Base-by-base conservation (phyloP, 1,140 invertebrate species). In the Pogonognathellus flavescens region DNA sequence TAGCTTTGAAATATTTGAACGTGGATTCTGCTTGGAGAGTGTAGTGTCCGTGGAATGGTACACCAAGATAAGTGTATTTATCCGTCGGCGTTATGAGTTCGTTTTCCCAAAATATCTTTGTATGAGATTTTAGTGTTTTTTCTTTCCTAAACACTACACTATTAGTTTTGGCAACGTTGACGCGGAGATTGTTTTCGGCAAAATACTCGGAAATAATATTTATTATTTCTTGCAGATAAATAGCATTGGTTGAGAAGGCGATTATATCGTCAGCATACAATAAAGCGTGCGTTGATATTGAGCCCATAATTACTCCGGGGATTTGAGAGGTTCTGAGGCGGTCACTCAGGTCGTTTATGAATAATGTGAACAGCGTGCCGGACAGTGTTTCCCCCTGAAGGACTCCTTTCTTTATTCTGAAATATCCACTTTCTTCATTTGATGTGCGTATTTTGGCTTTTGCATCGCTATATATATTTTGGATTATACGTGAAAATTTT, bases 181-280 rank as follows among this genome's bases (percentile, higher is more conserved):
- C 20, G 3, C 2, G 41, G 10, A 87, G 53, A 0, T 18, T 9
- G 16, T 85, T 80, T 14, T 3, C n/a, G 18, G 72, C 66, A 13
- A 87, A 83, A 41, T 87, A 87, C 1, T 49, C 31, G 0, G n/a
- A 1, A 13, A 87, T 20, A 3, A 60, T 14, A 41, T 86, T 85
- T 14, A 84, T 60, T 53, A 83, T 86, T 5, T 72, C 25, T 82
- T 88, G 82, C 0, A 86, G n/a, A 13, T 84, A 16, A 50, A 25
- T 9, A 25, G 76, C 18, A 16, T 52, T 84, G 0, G 4, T 52
- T 20, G 82, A 60, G 0, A 88, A 14, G 8, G 85, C 0, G 11
- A 80, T 50, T 10, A 88, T 76, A n/a, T 87, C 86, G 52, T 87
- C 86, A n/a, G 81, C 83, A 72, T 84, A 88, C 1, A 88, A 18